Evolutionary conservation across 2,888 invertebrate genomes (phyloP).

Genomic region (Acanthosepion lycidas): DNA sequence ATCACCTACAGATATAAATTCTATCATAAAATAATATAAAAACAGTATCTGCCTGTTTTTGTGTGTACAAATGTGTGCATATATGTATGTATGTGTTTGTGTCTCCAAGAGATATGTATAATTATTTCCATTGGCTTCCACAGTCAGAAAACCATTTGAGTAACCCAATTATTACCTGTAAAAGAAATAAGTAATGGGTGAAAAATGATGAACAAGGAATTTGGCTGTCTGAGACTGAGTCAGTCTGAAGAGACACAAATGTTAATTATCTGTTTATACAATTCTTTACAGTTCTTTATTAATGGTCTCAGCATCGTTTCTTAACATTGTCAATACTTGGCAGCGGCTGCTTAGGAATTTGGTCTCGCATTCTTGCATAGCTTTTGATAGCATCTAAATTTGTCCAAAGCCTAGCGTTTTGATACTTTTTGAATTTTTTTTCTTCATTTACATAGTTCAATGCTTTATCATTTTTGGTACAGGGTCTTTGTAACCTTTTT

Average conservation of each 20-base stretch:
- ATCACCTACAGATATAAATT: too few relatives aligned
- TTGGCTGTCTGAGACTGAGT: background rate
- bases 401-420: background rate
- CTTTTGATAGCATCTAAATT: background rate
- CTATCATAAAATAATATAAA: background rate
- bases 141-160: constrained; percentile 1
- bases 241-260: background rate
- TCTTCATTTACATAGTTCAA: background rate
- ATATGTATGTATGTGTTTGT: too few relatives aligned
- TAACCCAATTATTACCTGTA: background rate
- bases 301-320: background rate
- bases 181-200: background rate
- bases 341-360: background rate
- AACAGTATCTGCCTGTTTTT: background rate
- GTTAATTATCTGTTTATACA: constrained; percentile 21
- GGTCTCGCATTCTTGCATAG: background rate
- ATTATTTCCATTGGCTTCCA: background rate
- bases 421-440: background rate
- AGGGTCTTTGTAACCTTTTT: too few relatives aligned
- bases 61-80: too few relatives aligned
- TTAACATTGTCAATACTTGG: background rate
- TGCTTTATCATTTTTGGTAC: too few relatives aligned
- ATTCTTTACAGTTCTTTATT: background rate
- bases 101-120: too few relatives aligned
- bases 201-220: background rate